Base-by-base conservation (phyloP, 2,888 invertebrate genomes). In the Nymphalis c-album region DNA sequence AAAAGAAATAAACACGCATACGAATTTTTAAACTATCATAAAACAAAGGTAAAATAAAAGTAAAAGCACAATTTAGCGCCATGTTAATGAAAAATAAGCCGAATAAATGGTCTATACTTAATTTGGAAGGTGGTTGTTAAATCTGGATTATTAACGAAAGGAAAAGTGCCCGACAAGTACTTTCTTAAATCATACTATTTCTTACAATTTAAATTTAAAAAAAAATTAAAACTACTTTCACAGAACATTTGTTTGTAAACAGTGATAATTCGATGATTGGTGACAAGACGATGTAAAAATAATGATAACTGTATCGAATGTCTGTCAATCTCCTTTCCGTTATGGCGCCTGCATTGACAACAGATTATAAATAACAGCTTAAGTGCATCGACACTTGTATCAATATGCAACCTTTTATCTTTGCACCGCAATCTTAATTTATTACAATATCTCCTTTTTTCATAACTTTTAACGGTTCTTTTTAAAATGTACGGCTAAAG, bases 231-330 rank as follows among this genome's bases (percentile, higher is more conserved):
- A 60, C 64, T 17, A 64, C 64, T 64, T 64, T 60, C 60, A 46
- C 64, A 31, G 17, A 3, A 18, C 2, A 45, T 64, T 60, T 64
- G 51, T 60, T 64, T 64, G 45, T 60, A 64, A 64, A 64, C 64
- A 64, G 40, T 51, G 26, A 6, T 46, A 40, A 31, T 48, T 40
- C 2, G 45, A 40, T 59, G 26, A 59, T 31, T 40, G 40, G 22
- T 40, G 58, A 50, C n/a, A 20, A 35, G 13, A 48, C 35, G 59
- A 48, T 40, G 35, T 45, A 64, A 64, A 51, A 64, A 59, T 55
- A 22, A 55, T 31, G 31, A 55, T 26, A 51, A 31, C 26, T 31
- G 31, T 55, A 55, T 55, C 26, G 17, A 55, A n/a, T 17, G 31
- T 6, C 53, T 26, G 53, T 53, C 53, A 53, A 26, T 53, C 26